Evolutionary conservation across 2,797 vertebrate species (phyloP), one percentile per base, ranked within the genome.

Genomic region (Acanthornis magna): DNA sequence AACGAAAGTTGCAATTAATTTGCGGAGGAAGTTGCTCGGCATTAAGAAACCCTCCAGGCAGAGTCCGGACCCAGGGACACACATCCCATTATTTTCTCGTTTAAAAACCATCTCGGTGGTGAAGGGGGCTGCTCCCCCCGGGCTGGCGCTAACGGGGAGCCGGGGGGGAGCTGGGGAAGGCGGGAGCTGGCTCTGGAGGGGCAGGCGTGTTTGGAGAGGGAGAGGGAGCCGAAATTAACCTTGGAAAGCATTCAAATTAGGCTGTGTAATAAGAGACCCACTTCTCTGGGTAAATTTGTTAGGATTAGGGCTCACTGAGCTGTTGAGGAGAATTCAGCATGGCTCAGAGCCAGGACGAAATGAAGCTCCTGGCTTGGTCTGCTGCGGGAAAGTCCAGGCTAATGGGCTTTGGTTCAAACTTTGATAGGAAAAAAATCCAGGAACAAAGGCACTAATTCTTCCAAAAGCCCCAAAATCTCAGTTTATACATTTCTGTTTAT

Each of bases 381-480:
- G 80, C 95, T 96, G 91, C 81, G 53, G 96, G 93, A 94, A 93
- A 97, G 96, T 96, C 96, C 94, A 91, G 91, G 96, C 96, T 94
- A 97, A 95, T 97, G 97, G 96, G 97, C 96, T 97, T 93, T 74
- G 78, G 94, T 97, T 97, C 96, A 97, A 96, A 92, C 94, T 96
- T 93, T 96, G 97, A 97, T 97, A 96, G 93, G 90, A 94, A 97
- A 96, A 94, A 97, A 95, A 97, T 97, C 96, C 96, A 95, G 96
- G 97, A 97, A 97, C 97, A 97, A 97, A 97, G 97, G 94, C 93
- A 96, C 94, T 97, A 97, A 97, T 97, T 97, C 97, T 97, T 97
- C 96, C 96, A 94, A 97, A 97, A 97, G 96, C 97, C 95, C 91
- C 96, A 34, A 83, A 97, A 97, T 96, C 97, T 97, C 95, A 96